A percentile compares a stretch with the other conserved stretches of the same genome.
Evolutionary conservation across 2,113 vertebrate species (phyloP).

Genomic region (Apodemus speciosus): DNA sequence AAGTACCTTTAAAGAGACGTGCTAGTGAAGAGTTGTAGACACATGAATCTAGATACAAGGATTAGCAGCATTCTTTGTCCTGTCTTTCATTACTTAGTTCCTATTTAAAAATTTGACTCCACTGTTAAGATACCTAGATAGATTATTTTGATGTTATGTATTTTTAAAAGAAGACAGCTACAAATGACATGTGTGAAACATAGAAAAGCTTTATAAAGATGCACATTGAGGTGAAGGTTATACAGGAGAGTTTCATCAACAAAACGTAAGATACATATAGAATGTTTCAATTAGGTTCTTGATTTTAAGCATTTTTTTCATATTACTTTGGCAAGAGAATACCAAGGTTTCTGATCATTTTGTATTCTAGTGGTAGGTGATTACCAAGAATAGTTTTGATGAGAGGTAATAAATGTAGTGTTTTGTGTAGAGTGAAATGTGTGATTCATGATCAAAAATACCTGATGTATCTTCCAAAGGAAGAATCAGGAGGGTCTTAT

Average conservation of each 20-base stretch:
- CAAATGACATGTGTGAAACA: not conserved
- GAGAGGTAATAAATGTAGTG: not conserved
- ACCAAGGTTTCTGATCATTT: not conserved
- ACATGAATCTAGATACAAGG: not conserved
- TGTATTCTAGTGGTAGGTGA: not conserved
- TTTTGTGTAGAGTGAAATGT: not conserved
- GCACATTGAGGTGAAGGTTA: not conserved
- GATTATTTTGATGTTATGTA: no score
- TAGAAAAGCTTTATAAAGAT: not conserved
- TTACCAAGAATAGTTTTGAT: not conserved
- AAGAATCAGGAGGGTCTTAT: not conserved
- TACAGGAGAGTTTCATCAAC: not conserved
- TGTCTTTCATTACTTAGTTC: not conserved
- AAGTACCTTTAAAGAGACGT: not conserved
- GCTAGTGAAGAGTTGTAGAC: no score
- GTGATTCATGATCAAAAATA: not conserved
- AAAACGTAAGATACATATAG: not conserved
- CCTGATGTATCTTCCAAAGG: not conserved
- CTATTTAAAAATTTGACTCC: not conserved
- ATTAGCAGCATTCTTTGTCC: not conserved
- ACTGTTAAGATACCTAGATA: not conserved
- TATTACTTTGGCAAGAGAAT: not conserved
- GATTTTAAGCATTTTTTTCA: not conserved
- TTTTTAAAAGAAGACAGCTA: constrained; percentile 3
- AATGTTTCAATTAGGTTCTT: not conserved